phyloP scores from a whole-genome alignment of 37 sponge, comb jelly and placozoan genomes.

The Aplysina aerophoba region DNA sequence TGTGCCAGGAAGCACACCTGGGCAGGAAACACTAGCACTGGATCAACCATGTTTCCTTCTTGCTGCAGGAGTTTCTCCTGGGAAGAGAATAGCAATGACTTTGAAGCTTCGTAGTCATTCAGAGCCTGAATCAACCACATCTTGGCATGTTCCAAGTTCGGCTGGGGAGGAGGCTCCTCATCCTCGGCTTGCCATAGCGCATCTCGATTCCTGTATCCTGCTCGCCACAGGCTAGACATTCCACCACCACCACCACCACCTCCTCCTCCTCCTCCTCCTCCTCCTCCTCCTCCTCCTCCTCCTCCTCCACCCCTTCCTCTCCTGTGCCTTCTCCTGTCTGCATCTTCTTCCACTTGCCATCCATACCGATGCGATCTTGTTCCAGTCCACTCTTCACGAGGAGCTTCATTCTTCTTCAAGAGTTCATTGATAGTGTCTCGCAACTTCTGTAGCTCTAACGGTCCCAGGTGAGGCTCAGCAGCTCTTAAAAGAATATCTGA shows the following conservation, averaged over 20 bases:
- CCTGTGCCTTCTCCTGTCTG: background rate
- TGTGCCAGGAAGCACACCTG: slow-evolving; percentile 76
- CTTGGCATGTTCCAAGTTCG: slow-evolving; percentile 3
- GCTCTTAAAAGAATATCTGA: too few relatives aligned
- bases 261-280: background rate
- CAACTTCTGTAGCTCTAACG: too few relatives aligned
- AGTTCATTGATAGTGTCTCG: too few relatives aligned
- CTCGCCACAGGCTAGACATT: background rate
- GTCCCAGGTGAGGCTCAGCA: too few relatives aligned
- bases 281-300: background rate
- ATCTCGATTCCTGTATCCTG: background rate
- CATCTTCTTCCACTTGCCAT: too few relatives aligned
- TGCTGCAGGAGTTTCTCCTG: background rate
- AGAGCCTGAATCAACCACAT: slow-evolving; percentile 23
- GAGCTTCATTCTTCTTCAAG: too few relatives aligned
- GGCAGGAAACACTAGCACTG: slow-evolving; percentile 47
- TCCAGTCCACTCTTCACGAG: too few relatives aligned
- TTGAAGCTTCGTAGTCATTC: slow-evolving; percentile 22
- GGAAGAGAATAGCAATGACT: background rate
- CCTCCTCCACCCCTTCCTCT: background rate
- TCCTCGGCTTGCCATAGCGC: background rate
- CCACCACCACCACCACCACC: background rate
- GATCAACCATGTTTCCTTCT: too few relatives aligned
- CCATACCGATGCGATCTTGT: too few relatives aligned
- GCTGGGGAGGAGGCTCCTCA: slow-evolving; percentile 25